phyloP scores from a whole-genome alignment of 2,797 vertebrate genomes.

The Delichon dasypus region DNA sequence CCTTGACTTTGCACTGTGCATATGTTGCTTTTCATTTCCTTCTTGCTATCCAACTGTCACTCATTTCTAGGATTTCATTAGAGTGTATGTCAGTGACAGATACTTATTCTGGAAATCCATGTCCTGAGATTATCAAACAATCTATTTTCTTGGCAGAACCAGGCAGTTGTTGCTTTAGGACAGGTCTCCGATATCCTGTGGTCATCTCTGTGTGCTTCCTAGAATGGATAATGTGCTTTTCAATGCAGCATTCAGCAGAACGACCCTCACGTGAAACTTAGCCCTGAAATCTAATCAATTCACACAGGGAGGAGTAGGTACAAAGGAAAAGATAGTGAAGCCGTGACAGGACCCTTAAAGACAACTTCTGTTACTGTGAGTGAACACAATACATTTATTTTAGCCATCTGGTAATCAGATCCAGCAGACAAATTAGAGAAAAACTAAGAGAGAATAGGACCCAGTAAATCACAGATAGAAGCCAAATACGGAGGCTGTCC shows the following conservation, averaged over 20 bases:
- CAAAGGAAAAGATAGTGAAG: conserved; percentile 25
- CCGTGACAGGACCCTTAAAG: conserved; percentile 26
- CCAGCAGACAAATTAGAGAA: conserved; percentile 35
- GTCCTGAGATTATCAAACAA: neutral
- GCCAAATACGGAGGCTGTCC: neutral
- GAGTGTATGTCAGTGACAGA: neutral
- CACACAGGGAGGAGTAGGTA: conserved; percentile 24
- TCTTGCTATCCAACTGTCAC: neutral
- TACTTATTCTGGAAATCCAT: neutral
- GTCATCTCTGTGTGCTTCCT: conserved; percentile 6
- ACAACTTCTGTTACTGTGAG: conserved; percentile 46
- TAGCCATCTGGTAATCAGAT: conserved; percentile 63
- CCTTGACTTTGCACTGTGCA: neutral
- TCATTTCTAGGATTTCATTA: neutral
- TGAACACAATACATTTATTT: conserved; percentile 49
- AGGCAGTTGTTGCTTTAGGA: conserved; percentile 15
- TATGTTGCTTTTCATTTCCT: conserved; percentile 13
- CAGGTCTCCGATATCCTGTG: neutral
- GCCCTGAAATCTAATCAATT: conserved; percentile 37
- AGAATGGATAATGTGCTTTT: conserved; percentile 8
- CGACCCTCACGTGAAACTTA: conserved; percentile 13
- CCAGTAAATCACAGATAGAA: conserved; percentile 22
- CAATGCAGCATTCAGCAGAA: conserved; percentile 9
- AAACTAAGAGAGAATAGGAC: neutral
- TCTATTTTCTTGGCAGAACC: neutral